Conservation (phyloP, 2,113 vertebrate species). For the Glaucidium brasilianum region DNA sequence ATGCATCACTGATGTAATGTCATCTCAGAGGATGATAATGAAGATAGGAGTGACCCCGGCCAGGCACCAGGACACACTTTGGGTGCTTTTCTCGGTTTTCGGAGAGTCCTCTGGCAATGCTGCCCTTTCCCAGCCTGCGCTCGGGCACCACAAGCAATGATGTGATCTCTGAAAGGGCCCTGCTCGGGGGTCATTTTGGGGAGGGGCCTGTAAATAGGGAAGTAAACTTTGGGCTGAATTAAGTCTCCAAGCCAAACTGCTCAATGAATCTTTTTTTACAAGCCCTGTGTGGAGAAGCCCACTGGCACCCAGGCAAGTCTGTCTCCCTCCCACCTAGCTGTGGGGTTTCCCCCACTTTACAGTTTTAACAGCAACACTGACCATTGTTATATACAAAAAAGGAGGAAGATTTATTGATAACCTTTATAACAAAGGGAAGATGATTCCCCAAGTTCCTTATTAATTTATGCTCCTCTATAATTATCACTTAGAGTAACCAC, state of each 20-base stretch:
- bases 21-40: neutral
- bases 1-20: neutral
- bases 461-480: slow-evolving; percentile 62
- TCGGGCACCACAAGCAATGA: neutral
- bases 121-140: neutral
- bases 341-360: neutral
- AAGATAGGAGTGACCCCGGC: neutral
- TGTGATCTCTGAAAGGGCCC: neutral
- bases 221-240: neutral
- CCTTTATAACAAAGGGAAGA: slow-evolving; percentile 46
- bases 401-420: slow-evolving; percentile 45
- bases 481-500: slow-evolving; percentile 45
- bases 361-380: neutral
- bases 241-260: neutral
- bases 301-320: neutral
- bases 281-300: neutral
- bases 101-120: neutral
- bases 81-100: neutral
- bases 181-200: neutral
- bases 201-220: fast-evolving
- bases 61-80: neutral
- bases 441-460: slow-evolving; percentile 36
- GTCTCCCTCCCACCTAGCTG: neutral
- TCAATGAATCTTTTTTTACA: fast-evolving
- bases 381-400: neutral